A percentile compares a stretch with the other conserved stretches of the same genome.
phyloP scores from a whole-genome alignment of 2,113 vertebrate genomes.

The Melozone crissalis region DNA sequence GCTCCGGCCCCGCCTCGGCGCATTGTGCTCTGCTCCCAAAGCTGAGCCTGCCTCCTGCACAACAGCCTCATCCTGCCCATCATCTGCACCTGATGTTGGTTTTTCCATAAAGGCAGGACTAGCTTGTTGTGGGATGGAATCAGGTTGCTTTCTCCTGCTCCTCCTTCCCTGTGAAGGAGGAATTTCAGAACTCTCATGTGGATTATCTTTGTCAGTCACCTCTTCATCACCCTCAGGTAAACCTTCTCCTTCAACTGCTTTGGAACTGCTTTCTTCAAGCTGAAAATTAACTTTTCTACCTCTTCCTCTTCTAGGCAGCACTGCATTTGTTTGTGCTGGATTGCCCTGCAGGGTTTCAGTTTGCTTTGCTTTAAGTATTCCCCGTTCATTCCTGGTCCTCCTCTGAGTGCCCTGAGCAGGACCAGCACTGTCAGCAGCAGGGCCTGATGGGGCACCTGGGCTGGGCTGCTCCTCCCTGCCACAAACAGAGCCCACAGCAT shows the following conservation, averaged over 20 bases:
- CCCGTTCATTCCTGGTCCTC: not conserved
- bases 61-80: not conserved
- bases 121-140: not conserved
- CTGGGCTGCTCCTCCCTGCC: not conserved
- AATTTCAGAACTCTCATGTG: not conserved
- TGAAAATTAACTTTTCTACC: constrained; percentile 12
- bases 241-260: not conserved
- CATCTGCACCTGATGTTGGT: not conserved
- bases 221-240: not conserved
- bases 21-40: not conserved
- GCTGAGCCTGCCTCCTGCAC: not conserved
- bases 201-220: not conserved
- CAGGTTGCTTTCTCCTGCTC: not conserved
- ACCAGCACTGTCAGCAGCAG: not conserved
- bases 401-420: not conserved
- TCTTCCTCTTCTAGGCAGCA: not conserved
- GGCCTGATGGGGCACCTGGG: not conserved
- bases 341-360: not conserved
- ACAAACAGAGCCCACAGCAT: not conserved
- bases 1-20: not conserved
- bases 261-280: not conserved
- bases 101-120: not conserved
- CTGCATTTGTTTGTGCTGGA: not conserved
- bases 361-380: not conserved
- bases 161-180: not conserved